phyloP scores from a whole-genome alignment of 2,113 vertebrate genomes.

The Pristiophorus japonicus region DNA sequence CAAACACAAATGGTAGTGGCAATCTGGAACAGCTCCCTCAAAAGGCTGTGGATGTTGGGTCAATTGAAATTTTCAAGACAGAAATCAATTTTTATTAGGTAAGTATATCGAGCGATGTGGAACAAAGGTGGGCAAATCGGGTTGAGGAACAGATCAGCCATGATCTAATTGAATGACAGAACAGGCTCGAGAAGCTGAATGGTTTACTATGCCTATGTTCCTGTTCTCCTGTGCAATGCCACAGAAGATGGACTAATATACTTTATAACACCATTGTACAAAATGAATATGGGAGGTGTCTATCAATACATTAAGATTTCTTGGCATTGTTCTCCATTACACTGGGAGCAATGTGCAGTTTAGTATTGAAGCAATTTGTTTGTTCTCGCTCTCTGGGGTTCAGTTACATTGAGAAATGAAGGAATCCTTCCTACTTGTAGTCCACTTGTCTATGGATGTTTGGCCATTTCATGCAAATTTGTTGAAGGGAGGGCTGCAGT shows the following conservation, averaged over 20 bases:
- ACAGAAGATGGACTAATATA: neutral
- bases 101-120: too few relatives aligned
- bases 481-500: neutral
- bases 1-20: too few relatives aligned
- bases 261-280: neutral
- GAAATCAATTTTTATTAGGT: too few relatives aligned
- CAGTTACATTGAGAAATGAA: neutral
- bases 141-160: too few relatives aligned
- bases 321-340: neutral
- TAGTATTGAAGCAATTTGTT: neutral
- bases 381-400: neutral
- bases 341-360: neutral
- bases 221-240: neutral
- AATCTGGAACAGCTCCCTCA: too few relatives aligned
- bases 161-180: too few relatives aligned
- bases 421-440: neutral
- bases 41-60: too few relatives aligned
- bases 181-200: neutral
- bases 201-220: neutral
- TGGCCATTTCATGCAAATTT: neutral
- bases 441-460: neutral
- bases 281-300: neutral
- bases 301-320: neutral
- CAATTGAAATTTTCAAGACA: too few relatives aligned
- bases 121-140: too few relatives aligned